Percentiles rank a stretch among this genome's conserved stretches.
These are phyloP conservation scores for Prionace glauca DNA, from an alignment of 2,797 vertebrate species.

Conservation along the genomic window DNA sequence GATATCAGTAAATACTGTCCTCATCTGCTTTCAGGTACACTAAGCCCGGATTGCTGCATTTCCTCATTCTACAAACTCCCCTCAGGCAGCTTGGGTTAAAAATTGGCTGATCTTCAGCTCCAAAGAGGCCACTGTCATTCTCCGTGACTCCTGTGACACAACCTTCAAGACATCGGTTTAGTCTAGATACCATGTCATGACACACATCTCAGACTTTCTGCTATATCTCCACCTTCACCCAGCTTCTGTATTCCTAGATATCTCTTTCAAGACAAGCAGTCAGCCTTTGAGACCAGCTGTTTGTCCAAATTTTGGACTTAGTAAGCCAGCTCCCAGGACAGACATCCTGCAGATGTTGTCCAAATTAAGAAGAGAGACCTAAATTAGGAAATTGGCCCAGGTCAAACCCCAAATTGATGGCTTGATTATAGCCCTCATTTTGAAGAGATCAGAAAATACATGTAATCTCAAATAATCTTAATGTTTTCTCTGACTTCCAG, in stretches of 20 bases:
- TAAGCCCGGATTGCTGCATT: not conserved
- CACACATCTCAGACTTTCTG: not conserved
- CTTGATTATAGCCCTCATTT: not conserved
- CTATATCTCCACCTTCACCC: not conserved
- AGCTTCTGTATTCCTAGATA: not conserved
- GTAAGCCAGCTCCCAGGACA: not conserved
- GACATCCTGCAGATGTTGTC: not conserved
- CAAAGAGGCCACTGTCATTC: not conserved
- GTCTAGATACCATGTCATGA: not conserved
- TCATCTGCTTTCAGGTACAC: not conserved
- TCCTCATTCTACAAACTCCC: not conserved
- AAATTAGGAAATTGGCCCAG: not conserved
- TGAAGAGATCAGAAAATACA: not conserved
- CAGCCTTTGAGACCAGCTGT: not conserved
- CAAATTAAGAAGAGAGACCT: not conserved
- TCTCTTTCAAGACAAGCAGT: not conserved
- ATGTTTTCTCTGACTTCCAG: not conserved
- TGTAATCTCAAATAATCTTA: not conserved
- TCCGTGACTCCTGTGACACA: not conserved
- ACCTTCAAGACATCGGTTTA: not conserved
- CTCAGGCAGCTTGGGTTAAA: not conserved
- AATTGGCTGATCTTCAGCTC: not conserved
- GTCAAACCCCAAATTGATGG: not conserved
- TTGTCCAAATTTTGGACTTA: not conserved
- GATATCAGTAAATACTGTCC: not conserved